phyloP scores from a whole-genome alignment of 2,113 vertebrate genomes.

The Caranx ignobilis region DNA sequence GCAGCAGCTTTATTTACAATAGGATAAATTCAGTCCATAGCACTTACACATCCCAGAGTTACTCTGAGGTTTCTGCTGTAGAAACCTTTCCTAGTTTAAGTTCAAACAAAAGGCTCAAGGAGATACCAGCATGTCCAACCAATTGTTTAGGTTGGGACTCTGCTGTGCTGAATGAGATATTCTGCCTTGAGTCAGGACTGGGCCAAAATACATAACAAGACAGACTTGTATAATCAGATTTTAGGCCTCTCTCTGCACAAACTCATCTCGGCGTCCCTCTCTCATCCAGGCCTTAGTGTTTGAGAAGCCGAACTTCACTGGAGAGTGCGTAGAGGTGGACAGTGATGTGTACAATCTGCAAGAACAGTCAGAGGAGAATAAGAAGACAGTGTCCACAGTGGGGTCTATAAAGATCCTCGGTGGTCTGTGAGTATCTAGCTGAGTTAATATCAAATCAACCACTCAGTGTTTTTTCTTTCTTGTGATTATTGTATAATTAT shows the following conservation, averaged over 20 bases:
- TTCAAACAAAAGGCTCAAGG: background rate
- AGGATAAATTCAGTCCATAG: background rate
- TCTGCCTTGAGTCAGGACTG: background rate
- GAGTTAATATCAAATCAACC: background rate
- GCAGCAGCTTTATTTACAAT: background rate
- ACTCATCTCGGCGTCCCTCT: constrained; percentile 1
- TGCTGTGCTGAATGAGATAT: constrained; percentile 26
- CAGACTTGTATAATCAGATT: background rate
- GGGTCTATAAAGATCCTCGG: constrained; percentile 93
- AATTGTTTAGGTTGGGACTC: background rate
- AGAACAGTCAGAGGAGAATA: constrained; percentile 46
- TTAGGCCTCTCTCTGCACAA: background rate
- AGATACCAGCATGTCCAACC: background rate
- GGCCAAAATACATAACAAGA: background rate
- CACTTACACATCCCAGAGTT: background rate
- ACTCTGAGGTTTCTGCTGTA: background rate
- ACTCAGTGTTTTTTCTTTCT: background rate
- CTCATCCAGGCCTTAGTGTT: constrained; percentile 87
- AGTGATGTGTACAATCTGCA: constrained; percentile 81
- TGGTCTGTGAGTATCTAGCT: constrained; percentile 89
- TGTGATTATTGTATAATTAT: background rate
- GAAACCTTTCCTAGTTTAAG: background rate
- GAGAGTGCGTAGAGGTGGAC: constrained; percentile 87
- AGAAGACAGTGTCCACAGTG: constrained; percentile 76
- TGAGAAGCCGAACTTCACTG: constrained; percentile 93